Evolutionary conservation across 2,888 invertebrate species (phyloP), one percentile per base, ranked within the genome.

Genomic region (Eueremaeus valkanovi): DNA sequence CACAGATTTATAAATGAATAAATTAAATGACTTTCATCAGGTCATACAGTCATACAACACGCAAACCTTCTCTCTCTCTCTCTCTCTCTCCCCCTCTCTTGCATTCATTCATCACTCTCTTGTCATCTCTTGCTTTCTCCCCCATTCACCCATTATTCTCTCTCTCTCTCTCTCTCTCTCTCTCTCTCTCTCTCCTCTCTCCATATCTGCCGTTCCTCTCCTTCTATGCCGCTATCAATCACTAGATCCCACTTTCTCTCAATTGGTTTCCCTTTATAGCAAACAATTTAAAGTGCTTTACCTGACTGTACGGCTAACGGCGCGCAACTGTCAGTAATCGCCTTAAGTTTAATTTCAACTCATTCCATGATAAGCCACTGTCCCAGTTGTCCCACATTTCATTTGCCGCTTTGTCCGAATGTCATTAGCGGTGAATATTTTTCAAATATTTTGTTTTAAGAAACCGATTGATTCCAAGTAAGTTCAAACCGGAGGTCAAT

Each of bases 1-100:
- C 21, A 36, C n/a, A 58, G 58, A 58, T 66, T 66, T 66, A 66
- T 66, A 66, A 66, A 66, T 66, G 66, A 66, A 66, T 66, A 66
- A 36, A 66, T 66, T 66, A 66, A 66, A 40, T 40, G 36, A 66
- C 66, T 66, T 40, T 33, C 31, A 36, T 36, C 36, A 21, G 66
- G 33, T 31, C 66, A 66, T 66, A 66, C 31, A 66, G 21, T 58
- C 66, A 66, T 66, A 66, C 31, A 66, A 40, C 66, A 66, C 66
- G 36, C 66, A 36, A 33, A 36, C 11, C 11, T 8, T 11, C 36
- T 36, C 36, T 36, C 66, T 66, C 66, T 33, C 63, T 29, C 63
- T 18, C 63, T 33, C 63, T 29, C 63, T 33, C 33, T 18, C 63
- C 18, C 63, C 13, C 63, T 33, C 33, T 63, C 33, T 16, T 18